Conservation (phyloP, 2,113 vertebrate species). For the Podarcis cretensis region DNA sequence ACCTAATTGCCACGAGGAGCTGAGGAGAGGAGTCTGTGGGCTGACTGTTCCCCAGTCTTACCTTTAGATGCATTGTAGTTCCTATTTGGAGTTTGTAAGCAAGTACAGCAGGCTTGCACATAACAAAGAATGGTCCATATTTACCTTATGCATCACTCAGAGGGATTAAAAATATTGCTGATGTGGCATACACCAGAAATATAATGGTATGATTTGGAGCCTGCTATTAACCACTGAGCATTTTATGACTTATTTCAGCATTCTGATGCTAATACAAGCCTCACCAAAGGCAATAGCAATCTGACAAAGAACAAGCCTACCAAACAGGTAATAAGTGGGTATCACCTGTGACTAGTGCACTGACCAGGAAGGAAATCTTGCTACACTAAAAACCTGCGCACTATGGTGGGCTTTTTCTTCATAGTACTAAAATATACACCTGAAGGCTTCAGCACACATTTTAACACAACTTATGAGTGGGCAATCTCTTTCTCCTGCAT, state of each 20-base stretch:
- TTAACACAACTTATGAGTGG: constrained; percentile 54
- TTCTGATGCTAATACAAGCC: constrained; percentile 71
- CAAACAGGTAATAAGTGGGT: constrained; percentile 73
- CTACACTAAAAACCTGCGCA: constrained; percentile 49
- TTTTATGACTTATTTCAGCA: constrained; percentile 75
- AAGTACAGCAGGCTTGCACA: neutral
- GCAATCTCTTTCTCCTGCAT: constrained; percentile 42
- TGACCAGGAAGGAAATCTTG: constrained; percentile 12
- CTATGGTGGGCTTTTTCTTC: constrained; percentile 42
- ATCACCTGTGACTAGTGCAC: constrained; percentile 44
- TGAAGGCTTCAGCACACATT: constrained; percentile 40
- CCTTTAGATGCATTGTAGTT: neutral
- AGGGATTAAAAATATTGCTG: neutral
- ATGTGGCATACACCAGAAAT: neutral
- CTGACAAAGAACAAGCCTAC: constrained; percentile 78
- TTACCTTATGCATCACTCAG: neutral
- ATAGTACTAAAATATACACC: constrained; percentile 54
- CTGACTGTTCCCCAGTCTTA: too few relatives aligned
- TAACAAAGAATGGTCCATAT: neutral
- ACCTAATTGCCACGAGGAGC: neutral
- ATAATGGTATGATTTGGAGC: constrained; percentile 28
- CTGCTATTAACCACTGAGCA: constrained; percentile 49
- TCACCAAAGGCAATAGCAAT: constrained; percentile 74
- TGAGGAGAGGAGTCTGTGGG: too few relatives aligned
- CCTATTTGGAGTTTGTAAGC: neutral